Evolutionary conservation across 23 tunicate genomes (phyloP), one percentile per base, ranked within the genome.

Genomic region (Halocynthia aurantium): DNA sequence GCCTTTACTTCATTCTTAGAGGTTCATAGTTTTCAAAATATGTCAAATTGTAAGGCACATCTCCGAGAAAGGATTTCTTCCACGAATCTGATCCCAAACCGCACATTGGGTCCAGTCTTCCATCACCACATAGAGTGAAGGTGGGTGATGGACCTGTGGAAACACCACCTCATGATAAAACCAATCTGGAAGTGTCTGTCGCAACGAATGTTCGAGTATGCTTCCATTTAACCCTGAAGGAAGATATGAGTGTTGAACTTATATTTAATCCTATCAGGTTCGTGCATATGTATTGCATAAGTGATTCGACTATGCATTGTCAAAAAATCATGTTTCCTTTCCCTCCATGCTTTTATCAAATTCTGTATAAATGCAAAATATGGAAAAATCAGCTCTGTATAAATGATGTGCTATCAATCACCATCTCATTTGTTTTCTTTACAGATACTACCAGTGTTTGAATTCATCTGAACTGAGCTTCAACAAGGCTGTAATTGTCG

Each of bases 401-500:
- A 15, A 1, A 18, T 15, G 4, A 18, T 60, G 64, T 60, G 64
- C n/a, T 60, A 15, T 4, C 64, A 15, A 60, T 15, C 9, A 65
- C 31, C 22, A 10, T 65, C 5, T 65, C 6, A 9, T 15, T 15
- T 9, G 70, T 49, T 54, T 13, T 31, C 44, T 53, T 53, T 5
- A 52, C 78, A 74, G 78, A 53, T 74, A 74, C 78, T 53, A 62
- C 10, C 64, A 74, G 55, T 44, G 54, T 13, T 53, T 21, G 15
- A 55, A 55, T 55, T 22, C 22, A 15, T 74, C 78, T 13, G 55
- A 52, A 15, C 54, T 74, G 5, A 49, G 19, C 15, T 74, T 74
- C 56, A 74, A 15, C 63, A 74, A 74, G 56, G 78, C 78, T n/a
- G 52, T 52, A 53, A 73, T 92, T 20, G 20, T 74, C 8, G 82